Percentiles rank a stretch among this genome's conserved stretches.
Conservation (phyloP, 2,888 invertebrate genomes). For the Eupeodes latifasciatus region DNA sequence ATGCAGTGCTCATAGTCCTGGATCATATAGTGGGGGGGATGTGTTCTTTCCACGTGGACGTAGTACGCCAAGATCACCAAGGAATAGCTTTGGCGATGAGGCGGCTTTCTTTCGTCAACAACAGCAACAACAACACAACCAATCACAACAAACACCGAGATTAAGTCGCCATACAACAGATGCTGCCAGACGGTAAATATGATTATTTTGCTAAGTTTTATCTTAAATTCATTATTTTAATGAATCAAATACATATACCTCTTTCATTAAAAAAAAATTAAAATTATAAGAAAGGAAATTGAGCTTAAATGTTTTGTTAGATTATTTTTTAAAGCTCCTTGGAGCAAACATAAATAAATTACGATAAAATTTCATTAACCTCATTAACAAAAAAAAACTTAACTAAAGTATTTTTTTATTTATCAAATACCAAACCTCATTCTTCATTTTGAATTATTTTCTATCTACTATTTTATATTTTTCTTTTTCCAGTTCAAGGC, state of each 20-base stretch:
- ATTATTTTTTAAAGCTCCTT: neutral
- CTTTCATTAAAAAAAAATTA: no score
- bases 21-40: constrained; percentile 80
- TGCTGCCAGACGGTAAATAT: constrained; percentile 82
- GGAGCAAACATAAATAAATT: neutral
- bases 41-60: constrained; percentile 82
- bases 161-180: constrained; percentile 82
- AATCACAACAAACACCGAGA: constrained; percentile 68
- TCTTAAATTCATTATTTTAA: neutral
- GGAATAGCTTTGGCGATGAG: constrained; percentile 82
- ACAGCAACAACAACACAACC: constrained; percentile 56
- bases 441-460: constrained; percentile 30
- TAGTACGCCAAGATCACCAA: constrained; percentile 81
- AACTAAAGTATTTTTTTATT: neutral
- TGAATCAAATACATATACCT: no score
- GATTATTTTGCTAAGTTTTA: neutral
- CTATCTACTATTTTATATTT: constrained; percentile 30
- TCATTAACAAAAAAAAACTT: neutral
- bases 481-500: constrained; percentile 81
- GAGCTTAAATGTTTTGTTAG: neutral
- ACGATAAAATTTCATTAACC: constrained; percentile 21
- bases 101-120: constrained; percentile 81
- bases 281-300: neutral
- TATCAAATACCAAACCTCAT: constrained; percentile 44
- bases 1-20: constrained; percentile 81